Conservation (phyloP, 2,113 vertebrate genomes). For the Oxyruncus cristatus region DNA sequence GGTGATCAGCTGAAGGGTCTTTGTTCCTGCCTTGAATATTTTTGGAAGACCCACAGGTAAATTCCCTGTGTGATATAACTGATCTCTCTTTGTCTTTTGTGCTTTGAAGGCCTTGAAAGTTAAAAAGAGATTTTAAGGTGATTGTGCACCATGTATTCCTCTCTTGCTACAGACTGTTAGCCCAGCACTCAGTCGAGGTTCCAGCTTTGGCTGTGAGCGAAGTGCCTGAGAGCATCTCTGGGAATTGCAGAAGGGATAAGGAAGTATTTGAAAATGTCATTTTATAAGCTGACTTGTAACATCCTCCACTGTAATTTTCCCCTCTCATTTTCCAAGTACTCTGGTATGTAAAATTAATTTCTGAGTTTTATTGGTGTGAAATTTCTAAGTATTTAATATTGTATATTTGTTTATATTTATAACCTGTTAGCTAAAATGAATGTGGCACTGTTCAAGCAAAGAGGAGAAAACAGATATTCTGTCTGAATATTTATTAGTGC, state of each 20-base stretch:
- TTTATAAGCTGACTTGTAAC: not conserved
- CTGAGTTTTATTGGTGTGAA: not conserved
- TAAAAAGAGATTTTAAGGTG: not conserved
- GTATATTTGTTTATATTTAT: not conserved
- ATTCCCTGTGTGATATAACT: not conserved
- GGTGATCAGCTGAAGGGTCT: not conserved
- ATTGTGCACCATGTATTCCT: not conserved
- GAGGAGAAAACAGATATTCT: not conserved
- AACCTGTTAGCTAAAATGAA: not conserved
- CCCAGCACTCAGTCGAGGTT: not conserved
- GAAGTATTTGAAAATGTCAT: not conserved
- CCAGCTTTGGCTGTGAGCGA: not conserved
- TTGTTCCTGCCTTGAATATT: not conserved
- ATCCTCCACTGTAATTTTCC: not conserved
- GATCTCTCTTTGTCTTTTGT: not conserved
- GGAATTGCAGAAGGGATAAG: not conserved
- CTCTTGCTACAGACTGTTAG: not conserved
- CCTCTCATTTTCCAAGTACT: not conserved
- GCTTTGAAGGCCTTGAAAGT: not conserved
- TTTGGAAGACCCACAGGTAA: not conserved
- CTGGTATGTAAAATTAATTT: not conserved
- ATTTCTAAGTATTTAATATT: not conserved
- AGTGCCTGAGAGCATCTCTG: not conserved
- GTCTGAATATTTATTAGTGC: not conserved
- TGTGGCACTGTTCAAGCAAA: not conserved